phyloP scores from a whole-genome alignment of 2,888 invertebrate genomes.

The Chrysolina americana region DNA sequence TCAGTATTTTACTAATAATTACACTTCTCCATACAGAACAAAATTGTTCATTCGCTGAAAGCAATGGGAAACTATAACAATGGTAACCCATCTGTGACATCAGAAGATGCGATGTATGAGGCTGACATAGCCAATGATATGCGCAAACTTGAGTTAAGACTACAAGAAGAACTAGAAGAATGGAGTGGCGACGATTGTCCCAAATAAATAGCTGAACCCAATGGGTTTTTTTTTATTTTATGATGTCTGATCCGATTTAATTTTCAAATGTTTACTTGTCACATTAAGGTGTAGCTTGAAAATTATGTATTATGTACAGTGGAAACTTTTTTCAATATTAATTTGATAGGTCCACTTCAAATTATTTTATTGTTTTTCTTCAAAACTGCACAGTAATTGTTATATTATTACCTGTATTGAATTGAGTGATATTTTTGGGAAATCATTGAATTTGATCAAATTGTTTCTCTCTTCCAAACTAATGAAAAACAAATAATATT shows the following conservation, averaged over 20 bases:
- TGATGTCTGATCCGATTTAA: slow-evolving; percentile 21
- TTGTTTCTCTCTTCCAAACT: neutral
- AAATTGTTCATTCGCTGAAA: slow-evolving; percentile 65
- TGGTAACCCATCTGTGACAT: slow-evolving; percentile 54
- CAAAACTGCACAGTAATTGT: neutral
- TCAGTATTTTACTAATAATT: neutral
- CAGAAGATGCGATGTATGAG: slow-evolving; percentile 75
- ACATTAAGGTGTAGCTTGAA: neutral
- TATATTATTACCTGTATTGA: neutral
- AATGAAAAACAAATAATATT: neutral
- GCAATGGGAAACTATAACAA: slow-evolving; percentile 60
- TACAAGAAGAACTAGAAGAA: slow-evolving; percentile 79
- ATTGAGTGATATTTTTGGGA: neutral
- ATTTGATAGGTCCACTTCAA: no score
- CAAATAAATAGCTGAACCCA: slow-evolving; percentile 46
- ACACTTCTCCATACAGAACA: slow-evolving; percentile 60
- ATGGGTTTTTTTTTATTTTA: slow-evolving; percentile 25
- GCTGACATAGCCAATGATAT: slow-evolving; percentile 79
- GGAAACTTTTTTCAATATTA: neutral
- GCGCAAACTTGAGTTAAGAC: slow-evolving; percentile 76
- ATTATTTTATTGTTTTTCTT: neutral
- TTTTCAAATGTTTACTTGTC: slow-evolving; percentile 17
- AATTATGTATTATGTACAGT: neutral
- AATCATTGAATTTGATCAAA: neutral
- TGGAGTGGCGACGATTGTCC: slow-evolving; percentile 75